Base-by-base conservation (phyloP, 2,797 vertebrate genomes). In the Chanos chanos region DNA sequence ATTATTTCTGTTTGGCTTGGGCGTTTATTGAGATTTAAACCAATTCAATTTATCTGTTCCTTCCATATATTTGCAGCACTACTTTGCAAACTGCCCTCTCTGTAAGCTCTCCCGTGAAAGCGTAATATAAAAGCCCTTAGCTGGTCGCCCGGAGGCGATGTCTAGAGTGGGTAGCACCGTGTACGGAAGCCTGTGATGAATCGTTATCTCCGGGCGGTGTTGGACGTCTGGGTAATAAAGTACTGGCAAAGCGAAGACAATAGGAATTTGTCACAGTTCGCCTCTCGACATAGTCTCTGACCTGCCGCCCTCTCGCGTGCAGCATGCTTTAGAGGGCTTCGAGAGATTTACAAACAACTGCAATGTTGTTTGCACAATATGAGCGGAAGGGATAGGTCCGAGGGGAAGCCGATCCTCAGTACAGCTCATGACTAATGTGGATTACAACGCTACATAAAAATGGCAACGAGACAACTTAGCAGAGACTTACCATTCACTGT, bases 251-350 rank as follows among this genome's bases (percentile, higher is more conserved):
- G 72, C 80, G 81, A 81, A 89, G 86, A 90, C 88, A 89, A 88
- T 86, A 81, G 81, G 80, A 88, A 89, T 91, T 86, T 87, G 86
- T 90, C 87, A 88, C 85, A 82, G 86, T 81, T 81, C 81, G 79
- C 76, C 75, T 76, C 68, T 54, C 74, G 68, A 77, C 83, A 77
- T 83, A 78, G 82, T 77, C 34, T 77, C 83, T 81, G 83, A 85
- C 82, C 83, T 70, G 55, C 65, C 64, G 71, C 75, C 56, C 70
- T 67, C 63, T 31, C 50, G 49, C 49, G 56, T 66, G 69, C 22
- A 40, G 36, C 28, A 64, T 41, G 68, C 49, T 63, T 56, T 58
- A 54, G 13, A 41, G 39, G 39, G 41, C 45, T 67, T 65, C 66
- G 49, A 28, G 21, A 50, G 61, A 68, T 68, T 62, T 71, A 64